Percentiles rank a stretch among this genome's conserved stretches.
Conservation (phyloP, 2,113 vertebrate genomes). For the Gambusia holbrooki region DNA sequence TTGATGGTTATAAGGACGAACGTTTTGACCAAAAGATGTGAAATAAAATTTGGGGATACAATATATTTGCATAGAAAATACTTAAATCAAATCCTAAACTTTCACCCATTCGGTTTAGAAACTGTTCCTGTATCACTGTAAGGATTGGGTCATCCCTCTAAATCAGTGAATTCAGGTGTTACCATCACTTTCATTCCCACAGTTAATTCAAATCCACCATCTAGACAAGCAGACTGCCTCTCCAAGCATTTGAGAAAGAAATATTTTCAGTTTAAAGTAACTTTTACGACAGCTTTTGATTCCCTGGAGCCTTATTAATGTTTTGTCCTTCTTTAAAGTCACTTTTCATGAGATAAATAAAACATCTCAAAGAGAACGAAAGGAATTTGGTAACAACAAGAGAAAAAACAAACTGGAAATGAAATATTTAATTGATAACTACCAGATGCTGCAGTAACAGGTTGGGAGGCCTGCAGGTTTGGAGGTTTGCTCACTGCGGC, state of each 20-base stretch:
- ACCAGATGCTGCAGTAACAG: slow-evolving; percentile 61
- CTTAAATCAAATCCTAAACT: no score
- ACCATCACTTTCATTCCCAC: background rate
- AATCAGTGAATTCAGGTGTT: no score
- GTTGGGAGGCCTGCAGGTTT: slow-evolving; percentile 12
- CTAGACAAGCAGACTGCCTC: background rate
- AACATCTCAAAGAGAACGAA: background rate
- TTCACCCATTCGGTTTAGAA: no score
- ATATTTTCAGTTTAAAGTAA: no score
- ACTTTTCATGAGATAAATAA: background rate
- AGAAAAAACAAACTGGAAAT: background rate
- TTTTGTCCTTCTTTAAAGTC: no score
- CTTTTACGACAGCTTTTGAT: background rate
- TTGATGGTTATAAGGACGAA: no score
- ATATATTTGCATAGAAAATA: background rate
- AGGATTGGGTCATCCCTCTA: no score
- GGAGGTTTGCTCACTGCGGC: slow-evolving; percentile 24
- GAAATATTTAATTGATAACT: background rate
- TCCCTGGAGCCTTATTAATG: background rate
- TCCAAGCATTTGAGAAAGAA: no score
- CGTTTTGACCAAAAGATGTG: no score
- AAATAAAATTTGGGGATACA: background rate
- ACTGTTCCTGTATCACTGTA: no score
- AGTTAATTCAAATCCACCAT: background rate
- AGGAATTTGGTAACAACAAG: background rate